These are phyloP conservation scores for Sycophaga agraensis DNA, from an alignment of 1,140 invertebrate species.

Conservation along the genomic window DNA sequence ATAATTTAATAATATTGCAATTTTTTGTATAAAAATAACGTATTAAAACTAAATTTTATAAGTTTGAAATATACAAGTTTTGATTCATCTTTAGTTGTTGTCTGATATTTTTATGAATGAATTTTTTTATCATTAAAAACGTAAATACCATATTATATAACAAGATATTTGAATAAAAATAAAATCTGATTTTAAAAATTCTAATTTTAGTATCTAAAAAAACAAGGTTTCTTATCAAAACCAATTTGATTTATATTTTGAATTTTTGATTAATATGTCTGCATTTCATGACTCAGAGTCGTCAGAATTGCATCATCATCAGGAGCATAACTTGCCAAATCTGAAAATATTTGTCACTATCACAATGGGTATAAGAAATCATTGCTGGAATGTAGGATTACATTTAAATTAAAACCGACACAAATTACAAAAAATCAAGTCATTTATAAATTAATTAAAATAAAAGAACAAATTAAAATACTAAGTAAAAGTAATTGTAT, in stretches of 20 bases:
- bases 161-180: background rate
- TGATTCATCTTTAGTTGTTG: too few species aligned
- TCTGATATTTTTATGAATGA: too few species aligned
- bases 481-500: conserved; percentile 2
- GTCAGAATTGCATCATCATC: conserved; percentile 63
- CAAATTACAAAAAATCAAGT: too few species aligned
- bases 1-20: too few species aligned
- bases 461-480: background rate
- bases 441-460: background rate
- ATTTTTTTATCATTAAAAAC: too few species aligned
- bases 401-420: background rate
- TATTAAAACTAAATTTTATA: too few species aligned
- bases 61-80: too few species aligned
- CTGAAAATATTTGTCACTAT: conserved; percentile 41
- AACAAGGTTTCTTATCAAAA: conserved; percentile 5
- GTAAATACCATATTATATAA: too few species aligned
- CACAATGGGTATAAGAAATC: background rate
- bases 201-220: background rate
- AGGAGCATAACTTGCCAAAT: conserved; percentile 60
- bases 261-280: conserved; percentile 43
- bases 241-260: background rate
- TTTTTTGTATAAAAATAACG: too few species aligned
- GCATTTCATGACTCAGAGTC: conserved; percentile 55
- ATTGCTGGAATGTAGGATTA: background rate
- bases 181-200: conserved; percentile 2